Evolutionary conservation across 2,888 invertebrate genomes (phyloP).

Genomic region (Diaprepes abbreviatus): DNA sequence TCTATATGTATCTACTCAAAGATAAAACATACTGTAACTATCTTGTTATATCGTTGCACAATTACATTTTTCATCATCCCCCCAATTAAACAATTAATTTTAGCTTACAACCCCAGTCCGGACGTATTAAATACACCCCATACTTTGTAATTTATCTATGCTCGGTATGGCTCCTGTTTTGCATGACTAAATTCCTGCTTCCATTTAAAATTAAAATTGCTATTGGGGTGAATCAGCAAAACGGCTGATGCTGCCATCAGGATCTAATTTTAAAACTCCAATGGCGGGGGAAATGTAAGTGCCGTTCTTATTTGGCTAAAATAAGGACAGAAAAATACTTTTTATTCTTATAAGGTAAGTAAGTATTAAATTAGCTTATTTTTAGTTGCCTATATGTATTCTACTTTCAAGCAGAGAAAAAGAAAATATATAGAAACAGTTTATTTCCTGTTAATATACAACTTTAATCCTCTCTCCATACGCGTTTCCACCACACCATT

Average conservation of each 20-base stretch:
- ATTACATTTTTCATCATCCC: constrained; percentile 16
- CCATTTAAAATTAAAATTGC: constrained; percentile 61
- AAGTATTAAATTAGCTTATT: no score
- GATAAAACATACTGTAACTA: neutral
- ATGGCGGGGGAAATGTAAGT: neutral
- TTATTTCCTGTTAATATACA: no score
- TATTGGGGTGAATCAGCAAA: constrained; percentile 57
- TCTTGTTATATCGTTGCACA: neutral
- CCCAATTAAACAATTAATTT: constrained; percentile 44
- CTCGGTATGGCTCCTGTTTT: constrained; percentile 40
- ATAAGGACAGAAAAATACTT: no score
- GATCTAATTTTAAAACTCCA: constrained; percentile 18
- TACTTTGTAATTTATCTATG: constrained; percentile 40
- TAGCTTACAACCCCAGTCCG: constrained; percentile 14
- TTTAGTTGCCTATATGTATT: no score
- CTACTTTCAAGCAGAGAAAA: no score
- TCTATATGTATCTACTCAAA: no score
- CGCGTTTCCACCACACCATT: no score
- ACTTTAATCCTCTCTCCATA: no score
- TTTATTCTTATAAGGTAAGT: no score
- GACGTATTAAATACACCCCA: constrained; percentile 1
- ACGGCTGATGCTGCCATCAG: constrained; percentile 27
- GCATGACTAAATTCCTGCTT: constrained; percentile 38
- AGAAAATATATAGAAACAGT: no score
- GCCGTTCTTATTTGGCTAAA: neutral